phyloP scores from a whole-genome alignment of 2,113 vertebrate species.

The Mustela lutreola region DNA sequence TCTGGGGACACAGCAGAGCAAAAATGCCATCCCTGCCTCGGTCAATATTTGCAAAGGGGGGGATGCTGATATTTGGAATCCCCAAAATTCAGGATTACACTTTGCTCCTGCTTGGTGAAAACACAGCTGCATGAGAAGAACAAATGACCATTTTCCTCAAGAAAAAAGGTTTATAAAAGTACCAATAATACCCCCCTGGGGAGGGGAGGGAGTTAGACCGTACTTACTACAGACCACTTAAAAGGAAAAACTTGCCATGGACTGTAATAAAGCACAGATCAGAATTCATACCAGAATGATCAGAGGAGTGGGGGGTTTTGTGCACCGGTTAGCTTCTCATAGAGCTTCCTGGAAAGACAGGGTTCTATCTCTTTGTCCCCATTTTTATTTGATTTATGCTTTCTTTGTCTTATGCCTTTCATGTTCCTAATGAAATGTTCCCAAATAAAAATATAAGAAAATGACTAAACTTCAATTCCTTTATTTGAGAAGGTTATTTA shows the following conservation, averaged over 20 bases:
- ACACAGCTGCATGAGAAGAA: background rate
- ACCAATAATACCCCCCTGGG: background rate
- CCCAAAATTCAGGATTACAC: background rate
- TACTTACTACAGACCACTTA: background rate
- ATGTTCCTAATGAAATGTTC: background rate
- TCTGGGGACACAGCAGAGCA: background rate
- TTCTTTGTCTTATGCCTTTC: background rate
- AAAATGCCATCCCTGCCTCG: background rate
- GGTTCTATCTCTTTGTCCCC: background rate
- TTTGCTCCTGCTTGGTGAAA: constrained; percentile 8
- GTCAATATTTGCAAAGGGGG: constrained; percentile 12
- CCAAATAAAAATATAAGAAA: constrained; percentile 35
- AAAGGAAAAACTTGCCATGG: background rate
- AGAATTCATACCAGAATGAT: background rate
- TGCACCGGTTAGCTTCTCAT: background rate
- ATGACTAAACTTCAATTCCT: background rate
- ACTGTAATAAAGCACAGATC: background rate
- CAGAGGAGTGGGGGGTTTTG: background rate
- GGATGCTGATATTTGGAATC: background rate
- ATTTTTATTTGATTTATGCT: background rate
- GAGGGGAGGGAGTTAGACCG: background rate
- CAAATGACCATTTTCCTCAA: constrained; percentile 22
- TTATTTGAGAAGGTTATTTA: constrained; percentile 32
- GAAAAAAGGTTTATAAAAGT: background rate
- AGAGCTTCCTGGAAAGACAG: background rate